Percentiles rank a stretch among this genome's conserved stretches.
Conservation (phyloP, 2,888 invertebrate species). For the Tineola bisselliella region DNA sequence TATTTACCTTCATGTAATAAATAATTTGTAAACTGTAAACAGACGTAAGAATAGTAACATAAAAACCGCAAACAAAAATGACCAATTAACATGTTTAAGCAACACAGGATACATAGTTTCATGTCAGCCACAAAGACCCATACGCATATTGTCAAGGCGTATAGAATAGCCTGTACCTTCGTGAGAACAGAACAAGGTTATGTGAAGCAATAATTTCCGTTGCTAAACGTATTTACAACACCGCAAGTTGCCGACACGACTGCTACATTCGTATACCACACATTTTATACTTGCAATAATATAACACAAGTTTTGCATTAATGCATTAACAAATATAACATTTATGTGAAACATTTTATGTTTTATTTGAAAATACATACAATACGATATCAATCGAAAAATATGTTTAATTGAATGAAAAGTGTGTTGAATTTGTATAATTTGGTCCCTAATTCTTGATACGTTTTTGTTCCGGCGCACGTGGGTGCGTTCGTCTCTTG, state of each 20-base stretch:
- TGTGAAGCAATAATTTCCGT: slow-evolving; percentile 63
- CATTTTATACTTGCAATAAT: background rate
- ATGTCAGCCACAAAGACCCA: slow-evolving; percentile 52
- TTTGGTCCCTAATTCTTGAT: background rate
- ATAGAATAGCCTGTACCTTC: slow-evolving; percentile 66
- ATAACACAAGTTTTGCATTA: background rate
- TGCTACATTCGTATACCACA: slow-evolving; percentile 35
- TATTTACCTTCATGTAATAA: no score
- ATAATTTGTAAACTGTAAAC: no score
- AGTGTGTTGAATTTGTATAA: no score
- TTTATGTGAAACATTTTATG: no score
- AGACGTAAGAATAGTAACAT: no score
- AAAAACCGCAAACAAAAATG: no score
- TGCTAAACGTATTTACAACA: slow-evolving; percentile 69
- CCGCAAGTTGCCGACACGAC: slow-evolving; percentile 55
- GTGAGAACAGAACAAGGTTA: slow-evolving; percentile 67
- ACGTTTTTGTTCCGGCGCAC: slow-evolving; percentile 21
- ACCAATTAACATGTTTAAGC: slow-evolving; percentile 29
- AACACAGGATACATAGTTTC: slow-evolving; percentile 49
- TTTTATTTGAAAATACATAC: no score
- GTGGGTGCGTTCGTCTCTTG: slow-evolving; percentile 32
- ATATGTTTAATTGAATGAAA: no score
- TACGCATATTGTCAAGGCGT: slow-evolving; percentile 64
- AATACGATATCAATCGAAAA: no score
- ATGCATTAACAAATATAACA: no score